phyloP scores from a whole-genome alignment of 1,140 invertebrate species.

The Gyrodactylus salaris region DNA sequence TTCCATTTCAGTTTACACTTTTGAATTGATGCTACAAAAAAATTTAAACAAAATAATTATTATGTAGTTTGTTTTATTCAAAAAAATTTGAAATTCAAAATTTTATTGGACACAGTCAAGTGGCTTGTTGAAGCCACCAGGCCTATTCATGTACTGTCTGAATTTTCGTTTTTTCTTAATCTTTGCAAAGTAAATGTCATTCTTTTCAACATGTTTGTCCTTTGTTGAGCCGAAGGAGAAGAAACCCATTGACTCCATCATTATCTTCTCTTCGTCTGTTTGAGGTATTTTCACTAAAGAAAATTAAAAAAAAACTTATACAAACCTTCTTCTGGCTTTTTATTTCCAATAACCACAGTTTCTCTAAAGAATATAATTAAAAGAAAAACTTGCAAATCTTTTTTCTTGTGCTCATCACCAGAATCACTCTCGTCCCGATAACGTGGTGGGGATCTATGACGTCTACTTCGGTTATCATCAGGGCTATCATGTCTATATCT shows the following conservation, averaged over 20 bases:
- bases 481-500: not conserved
- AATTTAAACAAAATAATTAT: no score
- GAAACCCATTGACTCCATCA: conserved; percentile 3
- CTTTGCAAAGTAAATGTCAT: conserved; percentile 6
- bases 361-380: no score
- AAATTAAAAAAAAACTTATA: not conserved
- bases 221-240: conserved; percentile 1
- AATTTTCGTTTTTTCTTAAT: conserved; percentile 5
- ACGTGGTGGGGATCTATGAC: not conserved
- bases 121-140: conserved; percentile 1
- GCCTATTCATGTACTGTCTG: conserved; percentile 6
- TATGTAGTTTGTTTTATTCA: no score
- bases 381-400: no score
- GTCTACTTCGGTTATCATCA: not conserved
- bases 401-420: no score
- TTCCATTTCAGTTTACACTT: no score
- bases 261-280: not conserved
- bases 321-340: not conserved
- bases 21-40: no score
- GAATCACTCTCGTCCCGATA: not conserved
- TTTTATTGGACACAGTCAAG: conserved; percentile 2
- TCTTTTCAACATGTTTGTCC: conserved; percentile 3
- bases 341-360: not conserved
- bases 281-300: not conserved
- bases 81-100: no score